Evolutionary conservation across 1,140 invertebrate genomes (phyloP).

Genomic region (Apis dorsata): DNA sequence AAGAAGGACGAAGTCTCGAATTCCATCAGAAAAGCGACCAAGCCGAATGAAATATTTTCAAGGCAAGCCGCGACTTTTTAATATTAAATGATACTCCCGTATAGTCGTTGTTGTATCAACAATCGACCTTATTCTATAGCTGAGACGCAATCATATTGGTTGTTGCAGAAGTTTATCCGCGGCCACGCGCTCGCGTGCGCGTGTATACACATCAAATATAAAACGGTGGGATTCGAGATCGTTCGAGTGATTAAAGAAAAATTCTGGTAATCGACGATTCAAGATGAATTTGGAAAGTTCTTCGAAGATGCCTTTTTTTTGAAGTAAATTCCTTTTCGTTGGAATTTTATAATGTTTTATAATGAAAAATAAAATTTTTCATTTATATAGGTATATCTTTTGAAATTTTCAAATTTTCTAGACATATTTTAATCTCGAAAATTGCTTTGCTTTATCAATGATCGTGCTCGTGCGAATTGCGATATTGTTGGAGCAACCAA

Average conservation of each 20-base stretch:
- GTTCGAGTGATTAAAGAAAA: not conserved
- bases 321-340: too few species aligned
- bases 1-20: conserved; percentile 33
- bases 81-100: conserved; percentile 60
- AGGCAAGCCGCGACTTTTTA: conserved; percentile 65
- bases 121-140: conserved; percentile 63
- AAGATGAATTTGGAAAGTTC: not conserved
- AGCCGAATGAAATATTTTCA: conserved; percentile 68
- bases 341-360: too few species aligned
- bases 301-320: not conserved
- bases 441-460: not conserved
- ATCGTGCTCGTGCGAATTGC: too few species aligned
- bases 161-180: conserved; percentile 59
- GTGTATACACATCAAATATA: conserved; percentile 50
- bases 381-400: too few species aligned
- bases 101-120: conserved; percentile 69
- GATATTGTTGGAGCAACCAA: not conserved
- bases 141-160: conserved; percentile 71
- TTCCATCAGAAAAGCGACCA: conserved; percentile 58
- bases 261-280: too few species aligned
- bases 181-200: conserved; percentile 37
- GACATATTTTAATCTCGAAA: too few species aligned
- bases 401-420: too few species aligned
- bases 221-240: conserved; percentile 48
- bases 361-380: too few species aligned